Evolutionary conservation across 1,140 invertebrate species (phyloP).

Genomic region (Drosophila albomicans): DNA sequence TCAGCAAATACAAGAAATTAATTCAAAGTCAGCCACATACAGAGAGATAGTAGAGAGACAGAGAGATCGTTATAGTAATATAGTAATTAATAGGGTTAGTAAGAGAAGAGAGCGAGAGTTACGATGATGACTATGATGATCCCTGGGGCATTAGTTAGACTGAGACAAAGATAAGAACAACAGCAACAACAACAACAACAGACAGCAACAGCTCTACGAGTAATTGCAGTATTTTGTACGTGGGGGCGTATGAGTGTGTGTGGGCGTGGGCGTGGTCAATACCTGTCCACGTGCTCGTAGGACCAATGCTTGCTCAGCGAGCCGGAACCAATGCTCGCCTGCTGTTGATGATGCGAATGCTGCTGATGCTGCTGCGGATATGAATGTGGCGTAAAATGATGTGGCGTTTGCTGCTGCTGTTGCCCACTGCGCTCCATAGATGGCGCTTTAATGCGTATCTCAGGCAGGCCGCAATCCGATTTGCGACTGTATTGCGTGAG

Average conservation of each 20-base stretch:
- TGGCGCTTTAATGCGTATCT: slow-evolving; percentile 91
- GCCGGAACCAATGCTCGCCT: slow-evolving; percentile 85
- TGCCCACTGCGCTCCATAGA: slow-evolving; percentile 90
- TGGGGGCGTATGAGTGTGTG: not conserved
- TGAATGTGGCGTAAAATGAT: slow-evolving; percentile 57
- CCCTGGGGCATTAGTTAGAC: slow-evolving; percentile 13
- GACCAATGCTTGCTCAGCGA: slow-evolving; percentile 83
- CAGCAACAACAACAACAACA: slow-evolving; percentile 47
- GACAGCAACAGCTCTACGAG: slow-evolving; percentile 49
- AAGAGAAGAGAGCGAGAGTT: slow-evolving; percentile 15
- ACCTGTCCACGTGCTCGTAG: slow-evolving; percentile 84
- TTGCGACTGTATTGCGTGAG: slow-evolving; percentile 85
- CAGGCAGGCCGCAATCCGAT: slow-evolving; percentile 89
- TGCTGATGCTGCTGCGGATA: slow-evolving; percentile 61
- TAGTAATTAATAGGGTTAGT: slow-evolving; percentile 14
- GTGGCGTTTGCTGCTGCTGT: slow-evolving; percentile 67
- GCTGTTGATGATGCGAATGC: slow-evolving; percentile 57
- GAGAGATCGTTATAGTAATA: slow-evolving; percentile 6
- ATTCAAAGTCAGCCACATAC: slow-evolving; percentile 45
- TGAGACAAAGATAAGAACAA: slow-evolving; percentile 23
- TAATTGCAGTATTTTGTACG: slow-evolving; percentile 19
- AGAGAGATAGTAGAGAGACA: slow-evolving; percentile 10
- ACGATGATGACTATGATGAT: slow-evolving; percentile 17
- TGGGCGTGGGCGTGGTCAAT: slow-evolving; percentile 53
- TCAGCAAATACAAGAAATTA: slow-evolving; percentile 56